Base-by-base conservation (phyloP, 2,888 invertebrate genomes). In the Xanthia togata region DNA sequence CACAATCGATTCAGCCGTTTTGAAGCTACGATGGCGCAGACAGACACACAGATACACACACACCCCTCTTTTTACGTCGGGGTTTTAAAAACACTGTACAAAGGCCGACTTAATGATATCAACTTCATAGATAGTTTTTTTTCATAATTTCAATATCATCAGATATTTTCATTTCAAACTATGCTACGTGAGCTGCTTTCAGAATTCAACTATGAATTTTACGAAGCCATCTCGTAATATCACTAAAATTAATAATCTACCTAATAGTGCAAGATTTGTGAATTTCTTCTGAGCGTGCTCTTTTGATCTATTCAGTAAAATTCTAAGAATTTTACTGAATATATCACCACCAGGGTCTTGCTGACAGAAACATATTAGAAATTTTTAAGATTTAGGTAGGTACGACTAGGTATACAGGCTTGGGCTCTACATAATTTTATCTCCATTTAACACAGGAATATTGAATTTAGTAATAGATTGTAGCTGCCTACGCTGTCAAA, bases 231-330 rank as follows among this genome's bases (percentile, higher is more conserved):
- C 4, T 23, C 23, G n/a, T 55, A 23, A 35, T 38, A 53, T 31
- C 11, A 55, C n/a, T 9, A n/a, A 80, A 63, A 63, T 63, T 72
- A n/a, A 62, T 55, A 72, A 75, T 47, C 44, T 79, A 26, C 4
- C 1, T 20, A 60, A 53, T 23, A 41, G 38, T 41, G 57, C 31
- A 53, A 60, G 35, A 26, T 70, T 60, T 44, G 26, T 14, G 14
- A 62, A n/a, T n/a, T n/a, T 55, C 17, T 47, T 62, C 23, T 35
- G 14, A 67, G 14, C 31, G 9, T 26, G n/a, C 12, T 70, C 41
- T 41, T 76, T 50, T 79, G 31, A 78, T 59, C 12, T 26, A 20
- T 55, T 23, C 41, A 55, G 31, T 67, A 78, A 76, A 12, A 77
- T 44, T 38, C 9, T n/a, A n/a, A n/a, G n/a, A n/a, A n/a, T n/a